phyloP scores from a whole-genome alignment of 2,888 invertebrate genomes.

The Sericinus montela region DNA sequence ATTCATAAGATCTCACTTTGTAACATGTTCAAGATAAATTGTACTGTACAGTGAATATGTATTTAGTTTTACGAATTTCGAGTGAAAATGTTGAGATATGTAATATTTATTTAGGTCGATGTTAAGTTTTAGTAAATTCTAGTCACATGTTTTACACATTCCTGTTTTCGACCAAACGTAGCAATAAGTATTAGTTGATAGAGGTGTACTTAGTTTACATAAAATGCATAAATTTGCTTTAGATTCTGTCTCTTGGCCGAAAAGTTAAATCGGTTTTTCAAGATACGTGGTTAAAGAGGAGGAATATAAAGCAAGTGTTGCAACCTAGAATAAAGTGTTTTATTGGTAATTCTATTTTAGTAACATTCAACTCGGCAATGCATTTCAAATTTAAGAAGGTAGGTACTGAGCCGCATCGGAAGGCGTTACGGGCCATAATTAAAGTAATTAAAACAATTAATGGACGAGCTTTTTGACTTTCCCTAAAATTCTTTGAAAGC shows the following conservation, averaged over 20 bases:
- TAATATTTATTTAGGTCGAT: constrained; percentile 73
- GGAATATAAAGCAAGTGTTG: constrained; percentile 13
- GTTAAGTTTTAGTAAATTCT: constrained; percentile 79
- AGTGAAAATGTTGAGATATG: constrained; percentile 61
- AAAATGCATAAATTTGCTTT: constrained; percentile 14
- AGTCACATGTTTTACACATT: constrained; percentile 78
- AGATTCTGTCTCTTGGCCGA: neutral
- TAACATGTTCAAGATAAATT: constrained; percentile 48
- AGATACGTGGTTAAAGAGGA: constrained; percentile 1
- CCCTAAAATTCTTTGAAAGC: constrained; percentile 27
- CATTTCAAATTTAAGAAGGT: constrained; percentile 24
- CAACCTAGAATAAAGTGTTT: constrained; percentile 23
- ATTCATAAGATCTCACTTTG: constrained; percentile 63
- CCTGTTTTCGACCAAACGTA: constrained; percentile 77
- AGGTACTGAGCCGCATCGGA: constrained; percentile 39
- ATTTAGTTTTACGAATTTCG: constrained; percentile 43
- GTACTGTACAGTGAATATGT: constrained; percentile 31
- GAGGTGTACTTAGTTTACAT: constrained; percentile 17
- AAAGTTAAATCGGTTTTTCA: neutral
- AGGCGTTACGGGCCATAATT: constrained; percentile 59
- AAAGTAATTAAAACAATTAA: constrained; percentile 62
- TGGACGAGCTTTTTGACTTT: constrained; percentile 48
- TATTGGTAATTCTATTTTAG: constrained; percentile 27
- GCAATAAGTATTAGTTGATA: constrained; percentile 40
- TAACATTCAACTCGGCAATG: constrained; percentile 20